A percentile compares a stretch with the other conserved stretches of the same genome.
Conservation (phyloP, 1,140 invertebrate species). For the Zaprionus capensis region DNA sequence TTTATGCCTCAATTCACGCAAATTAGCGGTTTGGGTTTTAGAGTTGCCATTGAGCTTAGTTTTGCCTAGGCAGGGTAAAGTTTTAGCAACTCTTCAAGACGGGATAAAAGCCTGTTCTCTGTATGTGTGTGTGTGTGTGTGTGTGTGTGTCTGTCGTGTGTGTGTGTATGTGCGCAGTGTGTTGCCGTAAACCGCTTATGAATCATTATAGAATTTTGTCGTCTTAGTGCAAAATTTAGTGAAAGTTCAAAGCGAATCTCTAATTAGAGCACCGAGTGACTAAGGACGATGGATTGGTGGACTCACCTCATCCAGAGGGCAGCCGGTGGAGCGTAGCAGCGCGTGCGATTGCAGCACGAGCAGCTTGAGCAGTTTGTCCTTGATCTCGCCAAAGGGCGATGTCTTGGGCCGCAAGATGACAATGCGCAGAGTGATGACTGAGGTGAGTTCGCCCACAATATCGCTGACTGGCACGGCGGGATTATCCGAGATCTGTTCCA, state of each 20-base stretch:
- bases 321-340: constrained; percentile 93
- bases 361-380: constrained; percentile 95
- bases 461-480: constrained; percentile 94
- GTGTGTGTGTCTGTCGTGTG: constrained; percentile 24
- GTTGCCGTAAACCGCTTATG: constrained; percentile 72
- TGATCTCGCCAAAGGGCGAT: constrained; percentile 92
- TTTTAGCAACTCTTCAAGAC: constrained; percentile 66
- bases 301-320: constrained; percentile 95
- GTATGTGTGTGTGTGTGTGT: constrained; percentile 20
- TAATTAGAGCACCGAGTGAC: constrained; percentile 61
- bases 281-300: neutral
- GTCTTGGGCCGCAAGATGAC: constrained; percentile 93
- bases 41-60: constrained; percentile 43
- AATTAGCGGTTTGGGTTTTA: constrained; percentile 68
- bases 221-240: constrained; percentile 58
- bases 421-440: constrained; percentile 94
- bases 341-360: constrained; percentile 94
- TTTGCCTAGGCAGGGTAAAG: constrained; percentile 30
- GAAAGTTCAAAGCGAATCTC: constrained; percentile 79
- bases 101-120: constrained; percentile 42
- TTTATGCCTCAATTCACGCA: constrained; percentile 67
- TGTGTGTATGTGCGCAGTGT: constrained; percentile 27
- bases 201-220: constrained; percentile 77
- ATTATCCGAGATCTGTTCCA: constrained; percentile 95
- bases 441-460: constrained; percentile 95